Base-by-base conservation (phyloP, 2,888 invertebrate genomes). In the Drosophila niveifrons region DNA sequence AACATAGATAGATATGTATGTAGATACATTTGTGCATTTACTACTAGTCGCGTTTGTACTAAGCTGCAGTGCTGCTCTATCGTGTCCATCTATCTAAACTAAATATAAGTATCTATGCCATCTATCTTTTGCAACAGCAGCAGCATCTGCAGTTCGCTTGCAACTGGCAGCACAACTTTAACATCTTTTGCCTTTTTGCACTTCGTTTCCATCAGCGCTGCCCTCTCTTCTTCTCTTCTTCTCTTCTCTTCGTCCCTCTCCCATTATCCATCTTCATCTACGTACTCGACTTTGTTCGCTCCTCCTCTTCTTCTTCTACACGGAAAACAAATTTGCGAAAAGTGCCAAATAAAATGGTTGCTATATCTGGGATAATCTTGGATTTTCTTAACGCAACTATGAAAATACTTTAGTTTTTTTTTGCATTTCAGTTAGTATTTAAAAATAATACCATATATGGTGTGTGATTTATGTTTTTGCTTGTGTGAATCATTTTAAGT, bases 91-190 rank as follows among this genome's bases (percentile, higher is more conserved):
- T 57, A 57, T 56, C 43, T 70, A 39, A 48, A 17, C 23, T 23
- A 23, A 23, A 23, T 23, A 23, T 23, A 23, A 23, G 23, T 23
- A 23, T 65, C 47, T 78, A 41, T 50, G 59, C 29, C 59, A 77
- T 64, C 44, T 61, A 68, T 77, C 67, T 72, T 29, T 50, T 31
- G 72, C 59, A 72, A 44, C 41, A 55, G 28, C 46, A 53, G 51
- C 47, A 55, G 36, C 65, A 62, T 28, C 44, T 29, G 36, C 61
- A 55, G 23, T 48, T 58, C 34, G 28, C 13, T 46, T 69, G 70
- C 70, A 69, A 51, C 56, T 70, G 58, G 53, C 62, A 58, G 55
- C 55, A 23, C 4, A 75, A 57, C 75, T 65, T 48, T 57, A 62
- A 51, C 57, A 50, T 31, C 52, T 58, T 50, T 56, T 11, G 10